Percentiles rank a stretch among this genome's conserved stretches.
Evolutionary conservation across 2,797 vertebrate species (phyloP).

Genomic region (Danio choprae): DNA sequence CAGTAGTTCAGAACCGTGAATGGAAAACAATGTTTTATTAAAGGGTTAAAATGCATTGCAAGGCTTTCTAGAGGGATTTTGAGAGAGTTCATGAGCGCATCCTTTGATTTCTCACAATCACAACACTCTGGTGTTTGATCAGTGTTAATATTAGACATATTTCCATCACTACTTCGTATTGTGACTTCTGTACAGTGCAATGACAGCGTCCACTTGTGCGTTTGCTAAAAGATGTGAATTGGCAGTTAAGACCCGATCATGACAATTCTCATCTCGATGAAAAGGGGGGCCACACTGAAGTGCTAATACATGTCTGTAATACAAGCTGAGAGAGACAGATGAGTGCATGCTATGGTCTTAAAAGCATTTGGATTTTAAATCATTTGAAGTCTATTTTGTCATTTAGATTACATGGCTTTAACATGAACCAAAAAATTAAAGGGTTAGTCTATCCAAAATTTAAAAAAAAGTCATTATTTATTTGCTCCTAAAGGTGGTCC

Average conservation of each 20-base stretch:
- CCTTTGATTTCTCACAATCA: neutral
- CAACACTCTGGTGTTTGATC: neutral
- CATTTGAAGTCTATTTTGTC: too few species aligned
- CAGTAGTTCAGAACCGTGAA: neutral
- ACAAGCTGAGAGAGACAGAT: too few species aligned
- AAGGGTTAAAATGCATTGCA: neutral
- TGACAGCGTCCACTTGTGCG: neutral
- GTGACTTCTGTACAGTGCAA: neutral
- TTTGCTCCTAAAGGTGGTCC: too few species aligned
- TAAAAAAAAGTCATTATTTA: too few species aligned
- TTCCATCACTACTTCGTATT: neutral
- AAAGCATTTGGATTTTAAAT: too few species aligned
- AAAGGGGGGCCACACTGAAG: neutral
- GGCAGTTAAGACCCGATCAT: neutral
- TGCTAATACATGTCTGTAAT: slow-evolving; percentile 13
- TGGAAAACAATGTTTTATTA: neutral
- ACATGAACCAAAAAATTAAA: too few species aligned
- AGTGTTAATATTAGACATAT: neutral
- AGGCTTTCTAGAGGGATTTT: neutral
- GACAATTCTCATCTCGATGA: slow-evolving; percentile 15
- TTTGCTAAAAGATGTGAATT: neutral
- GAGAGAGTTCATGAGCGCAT: neutral
- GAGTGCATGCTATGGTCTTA: too few species aligned
- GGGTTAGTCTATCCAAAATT: too few species aligned
- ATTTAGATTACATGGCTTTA: too few species aligned